Conservation (phyloP, 2,113 vertebrate genomes). For the Cercopithecus mona region DNA sequence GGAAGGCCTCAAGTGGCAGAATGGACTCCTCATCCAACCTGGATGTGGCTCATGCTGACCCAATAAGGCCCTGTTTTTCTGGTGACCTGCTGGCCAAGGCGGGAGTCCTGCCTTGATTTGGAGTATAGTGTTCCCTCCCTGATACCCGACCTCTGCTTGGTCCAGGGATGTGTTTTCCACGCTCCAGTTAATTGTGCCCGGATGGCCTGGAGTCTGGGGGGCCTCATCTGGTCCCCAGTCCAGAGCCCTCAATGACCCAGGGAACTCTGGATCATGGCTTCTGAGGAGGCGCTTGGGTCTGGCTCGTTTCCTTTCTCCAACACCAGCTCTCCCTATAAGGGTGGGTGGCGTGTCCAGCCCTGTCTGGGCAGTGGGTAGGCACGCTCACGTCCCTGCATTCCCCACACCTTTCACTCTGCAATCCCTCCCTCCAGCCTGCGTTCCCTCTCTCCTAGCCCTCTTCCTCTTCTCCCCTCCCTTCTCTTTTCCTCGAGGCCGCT, state of each 20-base stretch:
- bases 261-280: background rate
- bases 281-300: background rate
- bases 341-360: background rate
- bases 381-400: rapidly evolving
- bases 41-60: background rate
- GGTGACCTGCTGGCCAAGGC: background rate
- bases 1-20: background rate
- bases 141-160: no score
- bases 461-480: rapidly evolving
- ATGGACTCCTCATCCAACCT: rapidly evolving
- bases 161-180: rapidly evolving
- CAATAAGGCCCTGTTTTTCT: rapidly evolving
- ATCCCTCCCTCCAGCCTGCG: rapidly evolving
- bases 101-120: background rate
- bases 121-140: background rate
- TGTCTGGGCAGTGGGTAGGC: rapidly evolving
- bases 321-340: rapidly evolving
- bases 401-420: rapidly evolving
- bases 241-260: background rate
- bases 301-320: background rate
- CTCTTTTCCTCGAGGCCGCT: background rate
- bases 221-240: background rate
- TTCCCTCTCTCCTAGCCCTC: rapidly evolving
- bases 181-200: rapidly evolving
- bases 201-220: background rate